These are phyloP conservation scores for Aspidiotus rigidus DNA, from an alignment of 2,888 invertebrate genomes.

Conservation along the genomic window DNA sequence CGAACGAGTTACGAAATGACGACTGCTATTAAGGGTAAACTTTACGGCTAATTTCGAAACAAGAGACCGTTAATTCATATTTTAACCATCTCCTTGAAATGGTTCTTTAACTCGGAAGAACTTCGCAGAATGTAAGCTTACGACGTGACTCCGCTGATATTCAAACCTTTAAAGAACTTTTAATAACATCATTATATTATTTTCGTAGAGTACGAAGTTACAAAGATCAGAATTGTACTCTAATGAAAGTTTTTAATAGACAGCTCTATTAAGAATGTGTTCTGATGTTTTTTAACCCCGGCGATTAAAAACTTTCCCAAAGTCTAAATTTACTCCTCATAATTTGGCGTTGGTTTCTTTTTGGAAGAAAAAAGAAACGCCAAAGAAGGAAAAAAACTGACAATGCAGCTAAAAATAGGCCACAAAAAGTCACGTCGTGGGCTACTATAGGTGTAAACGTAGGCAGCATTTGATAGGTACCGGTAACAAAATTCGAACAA, in stretches of 20 bases:
- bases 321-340: neutral
- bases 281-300: neutral
- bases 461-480: too few species aligned
- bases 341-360: neutral
- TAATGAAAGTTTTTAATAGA: conserved; percentile 22
- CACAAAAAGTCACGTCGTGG: too few species aligned
- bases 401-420: too few species aligned
- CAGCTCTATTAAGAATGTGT: neutral
- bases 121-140: conserved; percentile 6
- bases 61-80: conserved; percentile 28
- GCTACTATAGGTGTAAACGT: too few species aligned
- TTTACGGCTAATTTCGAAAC: conserved; percentile 25
- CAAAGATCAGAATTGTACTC: conserved; percentile 5
- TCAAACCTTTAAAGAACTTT: conserved; percentile 21
- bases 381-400: too few species aligned
- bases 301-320: neutral
- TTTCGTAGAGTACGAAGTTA: conserved; percentile 19
- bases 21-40: conserved; percentile 24
- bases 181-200: conserved; percentile 28
- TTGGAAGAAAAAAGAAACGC: too few species aligned
- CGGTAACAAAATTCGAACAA: too few species aligned
- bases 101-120: conserved; percentile 17
- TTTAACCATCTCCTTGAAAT: conserved; percentile 14
- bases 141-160: conserved; percentile 10
- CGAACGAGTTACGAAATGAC: neutral